Evolutionary conservation across 53 echinoderm and acorn worm species (phyloP).

Genomic region (Patiria pectinifera): DNA sequence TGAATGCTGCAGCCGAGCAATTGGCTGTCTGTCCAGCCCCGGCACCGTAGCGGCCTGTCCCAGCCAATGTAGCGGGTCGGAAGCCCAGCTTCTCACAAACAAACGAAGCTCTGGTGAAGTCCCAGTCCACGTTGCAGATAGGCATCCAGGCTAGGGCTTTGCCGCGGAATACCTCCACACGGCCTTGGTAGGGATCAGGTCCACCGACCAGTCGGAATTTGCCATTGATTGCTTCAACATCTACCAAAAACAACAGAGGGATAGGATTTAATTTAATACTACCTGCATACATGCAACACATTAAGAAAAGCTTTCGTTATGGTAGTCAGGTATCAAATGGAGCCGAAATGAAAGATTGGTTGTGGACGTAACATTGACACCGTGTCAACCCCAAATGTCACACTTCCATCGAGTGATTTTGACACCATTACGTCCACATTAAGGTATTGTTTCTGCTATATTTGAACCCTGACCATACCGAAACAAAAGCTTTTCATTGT

Average conservation of each 20-base stretch:
- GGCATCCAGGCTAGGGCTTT: slow-evolving; percentile 13
- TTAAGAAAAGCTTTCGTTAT: too few species aligned
- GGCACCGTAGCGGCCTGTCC: not conserved
- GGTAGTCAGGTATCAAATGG: too few species aligned
- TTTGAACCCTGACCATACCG: too few species aligned
- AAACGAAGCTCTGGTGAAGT: not conserved
- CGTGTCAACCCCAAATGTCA: too few species aligned
- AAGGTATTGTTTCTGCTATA: too few species aligned
- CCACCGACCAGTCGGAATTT: slow-evolving; percentile 35
- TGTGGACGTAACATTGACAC: too few species aligned
- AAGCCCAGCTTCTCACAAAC: slow-evolving; percentile 35
- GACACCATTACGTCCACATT: too few species aligned
- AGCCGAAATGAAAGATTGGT: too few species aligned
- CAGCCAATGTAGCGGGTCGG: slow-evolving; percentile 25
- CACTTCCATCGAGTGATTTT: too few species aligned
- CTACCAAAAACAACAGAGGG: not conserved
- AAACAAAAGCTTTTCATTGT: too few species aligned
- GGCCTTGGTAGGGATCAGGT: slow-evolving; percentile 12
- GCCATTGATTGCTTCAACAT: slow-evolving; percentile 8
- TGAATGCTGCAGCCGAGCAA: not conserved
- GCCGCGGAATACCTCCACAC: slow-evolving; percentile 9
- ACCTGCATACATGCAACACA: too few species aligned
- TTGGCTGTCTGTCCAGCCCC: slow-evolving; percentile 4
- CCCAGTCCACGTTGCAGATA: slow-evolving; percentile 15
- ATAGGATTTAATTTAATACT: too few species aligned